These are phyloP conservation scores for Phenacoccus solenopsis DNA, from an alignment of 1,140 invertebrate species.

Conservation along the genomic window DNA sequence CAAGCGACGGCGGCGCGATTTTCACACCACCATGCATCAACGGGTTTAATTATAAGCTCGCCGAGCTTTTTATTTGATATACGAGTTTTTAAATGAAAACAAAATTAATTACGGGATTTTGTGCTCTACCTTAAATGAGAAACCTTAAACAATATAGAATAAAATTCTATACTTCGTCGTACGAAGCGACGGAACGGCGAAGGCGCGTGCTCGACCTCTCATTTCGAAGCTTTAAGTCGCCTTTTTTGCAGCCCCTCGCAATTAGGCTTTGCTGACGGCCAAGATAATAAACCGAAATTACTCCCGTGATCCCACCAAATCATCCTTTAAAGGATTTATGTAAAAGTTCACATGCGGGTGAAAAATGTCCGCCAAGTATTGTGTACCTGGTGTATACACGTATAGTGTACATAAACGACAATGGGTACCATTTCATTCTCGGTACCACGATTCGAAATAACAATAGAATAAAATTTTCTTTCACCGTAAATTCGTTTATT, in stretches of 20 bases:
- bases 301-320: too few species aligned
- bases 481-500: too few species aligned
- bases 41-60: neutral
- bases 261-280: neutral
- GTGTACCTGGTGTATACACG: too few species aligned
- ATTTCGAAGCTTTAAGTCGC: neutral
- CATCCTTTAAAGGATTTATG: too few species aligned
- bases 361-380: too few species aligned
- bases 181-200: too few species aligned
- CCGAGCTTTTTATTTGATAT: neutral
- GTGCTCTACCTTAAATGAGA: neutral
- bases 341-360: too few species aligned
- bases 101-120: neutral
- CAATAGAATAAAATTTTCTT: too few species aligned
- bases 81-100: neutral
- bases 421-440: too few species aligned
- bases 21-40: neutral
- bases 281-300: too few species aligned
- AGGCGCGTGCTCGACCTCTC: neutral
- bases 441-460: too few species aligned
- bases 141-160: neutral
- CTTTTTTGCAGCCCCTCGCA: neutral
- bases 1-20: neutral
- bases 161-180: neutral
- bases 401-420: too few species aligned